Evolutionary conservation across 2,113 vertebrate genomes (phyloP), one percentile per base, ranked within the genome.

Genomic region (Mirza zaza): DNA sequence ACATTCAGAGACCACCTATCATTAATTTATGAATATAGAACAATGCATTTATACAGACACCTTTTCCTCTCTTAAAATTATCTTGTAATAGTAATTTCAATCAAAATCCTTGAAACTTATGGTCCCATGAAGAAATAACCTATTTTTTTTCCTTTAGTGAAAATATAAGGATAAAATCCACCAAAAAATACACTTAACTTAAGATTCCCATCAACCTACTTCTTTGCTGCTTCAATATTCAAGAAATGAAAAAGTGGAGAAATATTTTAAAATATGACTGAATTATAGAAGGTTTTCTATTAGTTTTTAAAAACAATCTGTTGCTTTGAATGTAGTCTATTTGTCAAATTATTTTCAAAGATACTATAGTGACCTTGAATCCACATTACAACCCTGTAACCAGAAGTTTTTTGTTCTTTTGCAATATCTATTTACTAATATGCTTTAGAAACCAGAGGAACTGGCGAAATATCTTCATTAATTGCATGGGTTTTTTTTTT

Each of bases 181-280:
- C 23, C 1, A 73, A 36, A 36, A 29, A 83, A 86, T 87, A 39
- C 4, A 82, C 1, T 75, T 61, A 2, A 77, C 2, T 75, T 61
- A 55, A n/a, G 14, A 39, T 59, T 76, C 8, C 18, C 17, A 71
- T 80, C n/a, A 89, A 42, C 12, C 1, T 36, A n/a, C 29, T 86
- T 81, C 42, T 39, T 90, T 90, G 29, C 45, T 70, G 6, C 25
- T 94, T 93, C 73, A 81, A n/a, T 15, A 7, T 67, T 95, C 42
- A 65, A 76, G 23, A 95, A 93, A 59, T 76, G 21, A 82, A 92
- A 90, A 36, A 84, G 2, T 57, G 0, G 29, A 63, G 70, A 86
- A 96, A 29, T 96, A 88, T 91, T 88, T 70, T 32, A 75, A 75
- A 52, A 48, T 82, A 11, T 75, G 55, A 75, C 23, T 76, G 88